Evolutionary conservation across 1,140 invertebrate species (phyloP).

Genomic region (Cylas formicarius): DNA sequence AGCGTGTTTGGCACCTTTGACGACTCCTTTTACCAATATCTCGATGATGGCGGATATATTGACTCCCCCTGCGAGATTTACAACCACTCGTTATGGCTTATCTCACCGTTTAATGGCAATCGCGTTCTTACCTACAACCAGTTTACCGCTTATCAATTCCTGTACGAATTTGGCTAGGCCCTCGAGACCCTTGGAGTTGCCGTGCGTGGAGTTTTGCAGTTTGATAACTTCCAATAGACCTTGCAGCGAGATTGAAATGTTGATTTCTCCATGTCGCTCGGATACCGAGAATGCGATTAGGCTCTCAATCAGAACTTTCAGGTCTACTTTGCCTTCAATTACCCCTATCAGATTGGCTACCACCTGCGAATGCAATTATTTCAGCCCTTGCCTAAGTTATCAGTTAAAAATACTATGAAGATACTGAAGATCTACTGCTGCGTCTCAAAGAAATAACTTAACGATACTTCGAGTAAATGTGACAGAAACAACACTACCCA

Average conservation of each 20-base stretch:
- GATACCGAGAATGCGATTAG: slow-evolving; percentile 6
- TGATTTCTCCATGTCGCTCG: background rate
- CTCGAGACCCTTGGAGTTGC: background rate
- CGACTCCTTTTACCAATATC: background rate
- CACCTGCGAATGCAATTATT: too few relatives aligned
- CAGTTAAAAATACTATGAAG: too few relatives aligned
- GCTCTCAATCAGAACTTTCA: slow-evolving; percentile 4
- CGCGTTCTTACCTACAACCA: too few relatives aligned
- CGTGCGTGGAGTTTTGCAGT: background rate
- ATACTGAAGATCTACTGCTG: too few relatives aligned
- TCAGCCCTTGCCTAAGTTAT: too few relatives aligned
- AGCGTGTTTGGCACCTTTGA: background rate
- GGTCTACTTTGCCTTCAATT: background rate
- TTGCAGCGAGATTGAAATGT: background rate
- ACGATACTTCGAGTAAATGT: too few relatives aligned
- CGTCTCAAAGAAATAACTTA: too few relatives aligned
- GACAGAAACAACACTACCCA: too few relatives aligned
- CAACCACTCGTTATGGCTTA: too few relatives aligned
- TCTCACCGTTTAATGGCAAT: too few relatives aligned
- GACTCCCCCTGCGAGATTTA: too few relatives aligned
- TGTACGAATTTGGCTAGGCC: background rate
- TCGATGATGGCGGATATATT: slow-evolving; percentile 3
- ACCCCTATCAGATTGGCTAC: background rate
- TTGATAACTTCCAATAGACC: background rate
- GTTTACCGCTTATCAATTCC: background rate